Base-by-base conservation (phyloP, 2,113 vertebrate species). In the Climacteris rufus region DNA sequence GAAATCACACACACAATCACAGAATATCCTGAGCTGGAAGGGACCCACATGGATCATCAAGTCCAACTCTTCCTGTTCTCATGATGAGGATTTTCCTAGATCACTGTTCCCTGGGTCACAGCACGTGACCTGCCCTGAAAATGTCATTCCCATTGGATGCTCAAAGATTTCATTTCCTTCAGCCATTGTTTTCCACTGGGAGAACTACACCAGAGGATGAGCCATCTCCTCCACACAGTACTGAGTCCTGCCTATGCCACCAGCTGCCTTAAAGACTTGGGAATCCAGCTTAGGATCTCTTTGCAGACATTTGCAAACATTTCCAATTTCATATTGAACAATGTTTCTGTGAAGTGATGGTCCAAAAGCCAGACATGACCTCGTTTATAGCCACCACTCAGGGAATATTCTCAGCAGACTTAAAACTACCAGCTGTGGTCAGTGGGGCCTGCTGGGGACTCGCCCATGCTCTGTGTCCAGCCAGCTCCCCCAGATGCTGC, bases 401-500 rank as follows among this genome's bases (percentile, higher is more conserved):
- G 15, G 31, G 24, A 44, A 12, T 53, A 10, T 64, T 22, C 21
- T 11, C 11, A 39, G 15, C 22, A 64, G 56, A 22, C 5, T 31
- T 35, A 21, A 70, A 78, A 11, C 21, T 28, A 8, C 52, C 47
- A 14, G 4, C 28, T 28, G 9, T 42, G 57, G 24, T 28, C 78
- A 64, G 2, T 0, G 19, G 24, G 27, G 44, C 6, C 20, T 24
- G 65, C 33, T 31, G 45, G 21, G 37, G 22, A 27, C 37, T 37
- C 47, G 47, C 52, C 39, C n/a, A 6, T 22, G 6, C 35, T 42
- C 52, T 24, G 33, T 47, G 45, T 61, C 52, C 53, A 45, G 24
- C 54, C 75, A 77, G 2, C 47, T 68, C 65, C 69, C 54, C 17
- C 21, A 63, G 50, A 40, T 0, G 0, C n/a, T 81, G 22, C 70